Conservation (phyloP, 2,888 invertebrate genomes). For the Ectropis crepuscularia region DNA sequence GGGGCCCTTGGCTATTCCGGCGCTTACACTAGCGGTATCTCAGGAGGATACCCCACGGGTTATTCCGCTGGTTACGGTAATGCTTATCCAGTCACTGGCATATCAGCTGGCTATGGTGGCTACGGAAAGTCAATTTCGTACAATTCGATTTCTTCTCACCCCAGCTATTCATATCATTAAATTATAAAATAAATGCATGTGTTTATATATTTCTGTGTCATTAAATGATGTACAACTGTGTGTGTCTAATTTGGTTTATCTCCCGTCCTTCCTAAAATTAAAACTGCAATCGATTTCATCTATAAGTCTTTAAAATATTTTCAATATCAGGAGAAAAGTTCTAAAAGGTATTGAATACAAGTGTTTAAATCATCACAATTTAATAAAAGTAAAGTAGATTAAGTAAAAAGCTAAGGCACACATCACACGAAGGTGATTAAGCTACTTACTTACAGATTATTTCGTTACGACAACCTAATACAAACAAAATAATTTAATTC, state of each 20-base stretch:
- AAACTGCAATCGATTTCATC: too few species aligned
- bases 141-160: conserved; percentile 35
- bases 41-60: conserved; percentile 6
- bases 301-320: too few species aligned
- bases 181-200: conserved; percentile 8
- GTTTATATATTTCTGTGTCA: conserved; percentile 21
- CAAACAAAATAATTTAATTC: background rate
- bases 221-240: conserved; percentile 27
- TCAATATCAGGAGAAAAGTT: too few species aligned
- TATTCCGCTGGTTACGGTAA: conserved; percentile 15
- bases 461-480: background rate
- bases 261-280: background rate
- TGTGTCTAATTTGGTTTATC: conserved; percentile 4
- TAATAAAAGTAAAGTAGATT: conserved; percentile 2
- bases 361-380: conserved; percentile 11
- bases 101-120: conserved; percentile 21
- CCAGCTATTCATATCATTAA: conserved; percentile 30
- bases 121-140: conserved; percentile 38
- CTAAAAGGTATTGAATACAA: too few species aligned
- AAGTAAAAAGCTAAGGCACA: conserved; percentile 19
- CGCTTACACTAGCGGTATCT: conserved; percentile 2
- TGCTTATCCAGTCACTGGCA: conserved; percentile 8
- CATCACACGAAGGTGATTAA: conserved; percentile 14
- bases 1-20: conserved; percentile 20
- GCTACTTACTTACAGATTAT: conserved; percentile 1